phyloP scores from a whole-genome alignment of 2,888 invertebrate genomes.

The Pasiphila rectangulata region DNA sequence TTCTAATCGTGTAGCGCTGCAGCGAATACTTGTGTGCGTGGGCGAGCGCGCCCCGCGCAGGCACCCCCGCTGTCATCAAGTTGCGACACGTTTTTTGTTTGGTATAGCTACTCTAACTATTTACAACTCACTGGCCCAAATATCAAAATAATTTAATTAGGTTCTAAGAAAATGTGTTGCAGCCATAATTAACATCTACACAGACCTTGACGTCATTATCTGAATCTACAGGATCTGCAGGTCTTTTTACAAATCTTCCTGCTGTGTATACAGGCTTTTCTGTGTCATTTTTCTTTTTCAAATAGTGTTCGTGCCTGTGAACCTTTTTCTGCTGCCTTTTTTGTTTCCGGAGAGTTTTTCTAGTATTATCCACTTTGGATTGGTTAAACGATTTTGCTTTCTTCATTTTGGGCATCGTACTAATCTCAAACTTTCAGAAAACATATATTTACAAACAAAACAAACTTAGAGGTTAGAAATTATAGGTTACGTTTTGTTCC shows the following conservation, averaged over 20 bases:
- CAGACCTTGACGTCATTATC: conserved; percentile 45
- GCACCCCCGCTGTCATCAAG: too few relatives aligned
- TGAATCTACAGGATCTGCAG: conserved; percentile 40
- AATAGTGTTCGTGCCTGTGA: conserved; percentile 64
- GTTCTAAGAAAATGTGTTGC: too few relatives aligned
- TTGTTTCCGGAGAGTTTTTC: conserved; percentile 88
- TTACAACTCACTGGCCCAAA: too few relatives aligned
- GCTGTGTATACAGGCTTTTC: conserved; percentile 40
- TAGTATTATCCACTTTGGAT: conserved; percentile 60
- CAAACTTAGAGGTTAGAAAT: conserved; percentile 14
- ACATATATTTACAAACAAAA: conserved; percentile 1
- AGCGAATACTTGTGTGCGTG: too few relatives aligned
- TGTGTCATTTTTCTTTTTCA: conserved; percentile 54
- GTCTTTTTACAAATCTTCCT: conserved; percentile 66
- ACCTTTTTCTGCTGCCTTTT: conserved; percentile 85
- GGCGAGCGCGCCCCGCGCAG: too few relatives aligned
- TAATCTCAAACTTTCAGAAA: background rate
- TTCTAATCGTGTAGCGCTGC: too few relatives aligned
- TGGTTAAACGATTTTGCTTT: conserved; percentile 46
- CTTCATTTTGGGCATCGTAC: conserved; percentile 46
- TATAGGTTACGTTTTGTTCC: conserved; percentile 8
- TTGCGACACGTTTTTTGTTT: too few relatives aligned
- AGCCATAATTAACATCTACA: background rate
- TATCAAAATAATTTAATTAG: too few relatives aligned
- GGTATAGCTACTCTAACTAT: too few relatives aligned